Conservation (phyloP, 2,888 invertebrate genomes). For the Glaucopsyche alexis region DNA sequence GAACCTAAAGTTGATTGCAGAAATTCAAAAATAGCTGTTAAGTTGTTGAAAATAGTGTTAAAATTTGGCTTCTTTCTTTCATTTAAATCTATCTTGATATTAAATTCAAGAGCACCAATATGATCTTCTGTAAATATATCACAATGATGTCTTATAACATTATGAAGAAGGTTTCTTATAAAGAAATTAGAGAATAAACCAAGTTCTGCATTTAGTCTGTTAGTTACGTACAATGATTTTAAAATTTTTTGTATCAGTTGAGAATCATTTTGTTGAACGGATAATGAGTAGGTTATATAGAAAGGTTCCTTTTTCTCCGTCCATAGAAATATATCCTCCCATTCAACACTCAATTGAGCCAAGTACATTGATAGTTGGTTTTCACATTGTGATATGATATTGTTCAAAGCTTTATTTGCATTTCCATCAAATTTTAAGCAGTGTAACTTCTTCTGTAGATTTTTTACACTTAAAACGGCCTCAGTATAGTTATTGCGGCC, state of each 20-base stretch:
- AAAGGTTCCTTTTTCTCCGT: constrained; percentile 60
- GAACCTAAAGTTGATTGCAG: constrained; percentile 66
- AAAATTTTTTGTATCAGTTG: constrained; percentile 61
- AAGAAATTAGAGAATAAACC: constrained; percentile 70
- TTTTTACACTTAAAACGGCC: constrained; percentile 57
- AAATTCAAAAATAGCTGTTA: constrained; percentile 72
- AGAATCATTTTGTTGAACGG: constrained; percentile 68
- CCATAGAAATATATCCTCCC: constrained; percentile 72
- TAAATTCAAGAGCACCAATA: constrained; percentile 66
- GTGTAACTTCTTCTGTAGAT: constrained; percentile 51
- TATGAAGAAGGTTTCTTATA: constrained; percentile 61
- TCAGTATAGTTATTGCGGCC: constrained; percentile 60
- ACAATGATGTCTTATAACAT: constrained; percentile 68
- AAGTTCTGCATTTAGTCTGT: constrained; percentile 67
- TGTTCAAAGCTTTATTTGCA: constrained; percentile 53
- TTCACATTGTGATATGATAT: constrained; percentile 59
- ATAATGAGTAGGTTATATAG: constrained; percentile 60
- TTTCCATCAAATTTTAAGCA: constrained; percentile 59
- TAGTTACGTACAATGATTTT: constrained; percentile 62
- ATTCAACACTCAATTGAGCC: constrained; percentile 67
- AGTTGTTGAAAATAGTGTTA: constrained; percentile 68
- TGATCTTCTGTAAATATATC: constrained; percentile 69
- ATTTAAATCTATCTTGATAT: constrained; percentile 63
- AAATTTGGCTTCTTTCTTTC: constrained; percentile 61
- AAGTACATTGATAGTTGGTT: constrained; percentile 64